Conservation (phyloP, 2,888 invertebrate species). For the Calliscelio sp. region DNA sequence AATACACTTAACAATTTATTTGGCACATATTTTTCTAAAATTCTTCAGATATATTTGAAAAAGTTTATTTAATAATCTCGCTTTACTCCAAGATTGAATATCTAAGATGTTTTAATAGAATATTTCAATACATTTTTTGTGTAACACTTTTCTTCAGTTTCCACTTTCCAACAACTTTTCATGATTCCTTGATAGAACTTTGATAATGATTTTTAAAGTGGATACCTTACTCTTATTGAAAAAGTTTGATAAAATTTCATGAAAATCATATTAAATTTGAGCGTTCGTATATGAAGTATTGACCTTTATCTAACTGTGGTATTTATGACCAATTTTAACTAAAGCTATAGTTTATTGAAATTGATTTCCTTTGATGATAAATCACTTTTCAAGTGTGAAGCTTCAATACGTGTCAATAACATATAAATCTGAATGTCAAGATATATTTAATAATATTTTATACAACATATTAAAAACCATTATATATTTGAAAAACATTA, state of each 20-base stretch:
- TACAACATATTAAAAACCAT: neutral
- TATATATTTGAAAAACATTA: neutral
- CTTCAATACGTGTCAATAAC: neutral
- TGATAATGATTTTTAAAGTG: neutral
- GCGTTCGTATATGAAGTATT: neutral
- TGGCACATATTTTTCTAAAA: too few relatives aligned
- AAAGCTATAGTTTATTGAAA: constrained; percentile 12
- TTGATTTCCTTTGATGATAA: constrained; percentile 21
- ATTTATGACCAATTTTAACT: constrained; percentile 1
- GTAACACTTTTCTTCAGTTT: too few relatives aligned
- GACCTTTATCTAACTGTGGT: neutral
- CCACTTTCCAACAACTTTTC: neutral
- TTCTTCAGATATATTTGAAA: too few relatives aligned
- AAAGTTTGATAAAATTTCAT: constrained; percentile 1
- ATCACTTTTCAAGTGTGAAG: neutral
- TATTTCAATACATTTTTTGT: too few relatives aligned
- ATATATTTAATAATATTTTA: neutral
- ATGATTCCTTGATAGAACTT: constrained; percentile 51
- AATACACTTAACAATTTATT: too few relatives aligned
- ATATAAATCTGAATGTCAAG: neutral
- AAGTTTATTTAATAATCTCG: too few relatives aligned
- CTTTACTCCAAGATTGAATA: too few relatives aligned
- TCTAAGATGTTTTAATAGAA: too few relatives aligned
- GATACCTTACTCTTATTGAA: neutral
- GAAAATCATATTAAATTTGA: neutral